phyloP scores from a whole-genome alignment of 2,888 invertebrate species.

The Octonoba sinensis region DNA sequence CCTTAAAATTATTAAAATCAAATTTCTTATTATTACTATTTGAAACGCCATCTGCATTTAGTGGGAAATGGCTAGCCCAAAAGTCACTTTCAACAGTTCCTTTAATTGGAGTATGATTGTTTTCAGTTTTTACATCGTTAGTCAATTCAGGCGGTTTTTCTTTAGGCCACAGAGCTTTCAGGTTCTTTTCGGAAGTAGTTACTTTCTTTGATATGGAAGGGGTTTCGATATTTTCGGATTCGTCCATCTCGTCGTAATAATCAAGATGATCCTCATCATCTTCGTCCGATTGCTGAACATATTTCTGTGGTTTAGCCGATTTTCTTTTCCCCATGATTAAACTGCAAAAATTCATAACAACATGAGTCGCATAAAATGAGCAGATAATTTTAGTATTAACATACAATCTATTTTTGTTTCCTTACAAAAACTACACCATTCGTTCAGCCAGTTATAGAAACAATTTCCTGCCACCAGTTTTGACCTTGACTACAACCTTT shows the following conservation, averaged over 20 bases:
- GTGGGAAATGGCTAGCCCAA: constrained; percentile 53
- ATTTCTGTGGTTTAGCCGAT: constrained; percentile 60
- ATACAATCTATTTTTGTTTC: no score
- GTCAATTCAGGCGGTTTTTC: constrained; percentile 16
- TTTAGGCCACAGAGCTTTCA: constrained; percentile 35
- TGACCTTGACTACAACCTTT: no score
- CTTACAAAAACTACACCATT: no score
- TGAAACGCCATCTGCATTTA: constrained; percentile 18
- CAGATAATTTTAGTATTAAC: no score
- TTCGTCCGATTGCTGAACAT: constrained; percentile 54
- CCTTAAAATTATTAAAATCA: constrained; percentile 42
- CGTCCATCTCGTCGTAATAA: constrained; percentile 36
- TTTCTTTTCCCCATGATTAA: constrained; percentile 61
- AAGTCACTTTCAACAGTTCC: constrained; percentile 39
- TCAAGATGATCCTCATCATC: constrained; percentile 60
- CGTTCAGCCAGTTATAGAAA: no score
- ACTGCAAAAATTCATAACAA: constrained; percentile 6
- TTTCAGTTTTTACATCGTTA: constrained; percentile 16
- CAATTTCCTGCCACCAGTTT: no score
- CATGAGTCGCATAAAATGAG: neutral
- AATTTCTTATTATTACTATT: constrained; percentile 38
- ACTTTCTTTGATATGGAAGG: constrained; percentile 15
- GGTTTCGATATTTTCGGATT: constrained; percentile 29
- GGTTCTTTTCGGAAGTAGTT: constrained; percentile 38
- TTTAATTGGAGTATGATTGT: constrained; percentile 15